Evolutionary conservation across 2,888 invertebrate species (phyloP).

Genomic region (Agapetus fuscipes): DNA sequence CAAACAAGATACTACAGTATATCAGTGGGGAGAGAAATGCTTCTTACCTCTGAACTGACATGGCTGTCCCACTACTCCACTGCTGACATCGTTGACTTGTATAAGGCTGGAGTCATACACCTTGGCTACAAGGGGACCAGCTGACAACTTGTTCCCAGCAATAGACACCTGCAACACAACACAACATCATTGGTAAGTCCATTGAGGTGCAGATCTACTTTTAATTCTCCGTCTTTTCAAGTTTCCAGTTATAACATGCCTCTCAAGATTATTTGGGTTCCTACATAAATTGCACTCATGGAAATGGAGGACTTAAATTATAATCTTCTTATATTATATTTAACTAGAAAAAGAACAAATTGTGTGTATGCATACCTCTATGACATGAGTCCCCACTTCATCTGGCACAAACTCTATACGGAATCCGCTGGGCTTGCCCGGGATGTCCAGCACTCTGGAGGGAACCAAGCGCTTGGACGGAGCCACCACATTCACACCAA

Average conservation of each 20-base stretch:
- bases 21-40: too few relatives aligned
- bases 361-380: conserved; percentile 86
- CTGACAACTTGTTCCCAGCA: conserved; percentile 80
- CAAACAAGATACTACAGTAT: too few relatives aligned
- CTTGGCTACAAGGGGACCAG: conserved; percentile 86
- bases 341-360: too few relatives aligned
- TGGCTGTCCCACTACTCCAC: conserved; percentile 89
- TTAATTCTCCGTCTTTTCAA: too few relatives aligned
- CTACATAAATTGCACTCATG: too few relatives aligned
- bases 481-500: conserved; percentile 62
- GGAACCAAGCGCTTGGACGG: conserved; percentile 78
- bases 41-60: conserved; percentile 87
- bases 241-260: too few relatives aligned
- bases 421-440: conserved; percentile 70
- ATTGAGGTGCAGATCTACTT: too few relatives aligned
- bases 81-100: conserved; percentile 88
- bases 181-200: too few relatives aligned
- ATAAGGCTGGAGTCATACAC: conserved; percentile 92
- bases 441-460: conserved; percentile 73
- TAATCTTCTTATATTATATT: too few relatives aligned
- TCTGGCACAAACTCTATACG: conserved; percentile 86
- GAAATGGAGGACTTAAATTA: too few relatives aligned
- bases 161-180: conserved; percentile 47
- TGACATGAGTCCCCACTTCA: conserved; percentile 90
- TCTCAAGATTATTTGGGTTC: too few relatives aligned